Evolutionary conservation across 2,113 vertebrate genomes (phyloP).

Genomic region (Nothocercus nigrocapillus): DNA sequence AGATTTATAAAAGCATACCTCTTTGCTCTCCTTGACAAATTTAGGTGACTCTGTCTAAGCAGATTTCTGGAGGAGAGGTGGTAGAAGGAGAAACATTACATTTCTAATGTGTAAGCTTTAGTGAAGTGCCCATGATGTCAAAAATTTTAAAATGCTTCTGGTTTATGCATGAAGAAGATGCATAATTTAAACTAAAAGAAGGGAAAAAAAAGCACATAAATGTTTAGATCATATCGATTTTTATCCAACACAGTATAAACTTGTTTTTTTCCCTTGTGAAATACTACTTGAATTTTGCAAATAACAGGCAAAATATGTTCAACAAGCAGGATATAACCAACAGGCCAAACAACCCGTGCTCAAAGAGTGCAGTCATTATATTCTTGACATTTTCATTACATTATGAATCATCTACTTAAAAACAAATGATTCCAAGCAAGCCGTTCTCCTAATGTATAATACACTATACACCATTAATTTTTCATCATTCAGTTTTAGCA

Average conservation of each 20-base stretch:
- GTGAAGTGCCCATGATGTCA: neutral
- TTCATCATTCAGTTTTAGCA: neutral
- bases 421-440: neutral
- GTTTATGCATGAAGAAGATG: neutral
- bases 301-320: neutral
- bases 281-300: neutral
- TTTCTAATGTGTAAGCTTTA: neutral
- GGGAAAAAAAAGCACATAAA: neutral
- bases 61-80: neutral
- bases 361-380: neutral
- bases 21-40: neutral
- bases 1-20: neutral
- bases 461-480: neutral
- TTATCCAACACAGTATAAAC: neutral
- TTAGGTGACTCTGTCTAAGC: neutral
- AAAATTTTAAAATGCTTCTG: neutral
- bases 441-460: neutral
- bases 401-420: neutral
- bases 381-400: neutral
- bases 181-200: neutral
- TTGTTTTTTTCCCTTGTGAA: neutral
- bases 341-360: neutral
- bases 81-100: fast-evolving
- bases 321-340: neutral
- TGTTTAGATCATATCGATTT: neutral